These are phyloP conservation scores for Perizoma flavofasciatum DNA, from an alignment of 2,888 invertebrate species.

Conservation along the genomic window DNA sequence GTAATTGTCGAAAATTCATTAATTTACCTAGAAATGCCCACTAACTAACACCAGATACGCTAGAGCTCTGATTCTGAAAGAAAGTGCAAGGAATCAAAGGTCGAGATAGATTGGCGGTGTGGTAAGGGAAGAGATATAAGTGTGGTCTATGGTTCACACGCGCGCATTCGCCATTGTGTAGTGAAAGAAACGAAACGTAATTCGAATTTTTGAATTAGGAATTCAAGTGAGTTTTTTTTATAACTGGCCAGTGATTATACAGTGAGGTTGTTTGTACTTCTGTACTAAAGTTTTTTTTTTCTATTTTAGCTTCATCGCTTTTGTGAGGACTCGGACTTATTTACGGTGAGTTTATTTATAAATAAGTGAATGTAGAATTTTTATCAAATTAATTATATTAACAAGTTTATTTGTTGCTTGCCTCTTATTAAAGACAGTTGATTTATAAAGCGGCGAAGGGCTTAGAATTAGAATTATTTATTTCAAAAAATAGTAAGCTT, in stretches of 20 bases:
- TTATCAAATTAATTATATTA: too few species aligned
- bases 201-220: slow-evolving; percentile 42
- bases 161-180: slow-evolving; percentile 58
- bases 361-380: background rate
- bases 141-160: slow-evolving; percentile 62
- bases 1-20: slow-evolving; percentile 70
- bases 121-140: slow-evolving; percentile 61
- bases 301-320: slow-evolving; percentile 43
- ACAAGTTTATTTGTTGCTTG: too few species aligned
- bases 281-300: slow-evolving; percentile 32
- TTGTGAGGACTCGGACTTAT: slow-evolving; percentile 42
- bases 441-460: too few species aligned
- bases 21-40: slow-evolving; percentile 58
- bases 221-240: slow-evolving; percentile 40
- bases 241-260: slow-evolving; percentile 45
- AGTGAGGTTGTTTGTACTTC: slow-evolving; percentile 38
- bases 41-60: slow-evolving; percentile 28
- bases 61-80: slow-evolving; percentile 17
- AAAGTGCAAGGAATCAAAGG: slow-evolving; percentile 31
- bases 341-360: slow-evolving; percentile 45
- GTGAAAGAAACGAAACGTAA: slow-evolving; percentile 47
- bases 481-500: too few species aligned
- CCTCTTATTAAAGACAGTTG: too few species aligned
- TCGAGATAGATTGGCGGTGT: slow-evolving; percentile 51
- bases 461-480: too few species aligned